Evolutionary conservation across 2,113 vertebrate species (phyloP).

Genomic region (Oryzias javanicus): DNA sequence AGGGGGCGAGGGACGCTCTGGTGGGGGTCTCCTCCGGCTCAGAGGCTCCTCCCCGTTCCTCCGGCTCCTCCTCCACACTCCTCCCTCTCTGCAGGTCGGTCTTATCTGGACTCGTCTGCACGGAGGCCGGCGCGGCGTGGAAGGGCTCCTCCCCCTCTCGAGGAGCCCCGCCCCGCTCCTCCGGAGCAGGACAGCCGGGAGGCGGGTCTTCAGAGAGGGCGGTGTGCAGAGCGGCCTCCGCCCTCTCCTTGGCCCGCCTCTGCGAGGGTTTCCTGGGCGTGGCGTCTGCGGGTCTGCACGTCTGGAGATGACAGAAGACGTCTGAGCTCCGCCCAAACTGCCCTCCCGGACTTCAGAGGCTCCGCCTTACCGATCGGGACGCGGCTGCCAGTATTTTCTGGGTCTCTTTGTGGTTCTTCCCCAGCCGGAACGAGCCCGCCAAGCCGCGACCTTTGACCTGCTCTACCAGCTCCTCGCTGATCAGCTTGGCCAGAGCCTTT

Average conservation of each 20-base stretch:
- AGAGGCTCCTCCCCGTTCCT: constrained; percentile 9
- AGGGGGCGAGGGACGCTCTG: constrained; percentile 71
- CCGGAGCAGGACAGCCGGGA: constrained; percentile 3
- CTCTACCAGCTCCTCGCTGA: constrained; percentile 86
- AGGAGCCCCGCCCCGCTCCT: constrained; percentile 17
- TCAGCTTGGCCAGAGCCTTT: constrained; percentile 86
- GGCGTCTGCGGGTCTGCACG: constrained; percentile 39
- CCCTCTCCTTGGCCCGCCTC: constrained; percentile 66
- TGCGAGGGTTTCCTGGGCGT: constrained; percentile 66
- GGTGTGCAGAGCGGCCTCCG: constrained; percentile 55
- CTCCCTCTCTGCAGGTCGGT: neutral
- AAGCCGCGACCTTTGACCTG: constrained; percentile 94
- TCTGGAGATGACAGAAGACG: constrained; percentile 40
- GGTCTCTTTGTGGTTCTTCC: constrained; percentile 92
- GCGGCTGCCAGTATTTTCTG: constrained; percentile 72
- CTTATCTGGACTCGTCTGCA: constrained; percentile 24
- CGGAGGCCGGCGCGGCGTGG: neutral
- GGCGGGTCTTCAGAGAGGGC: constrained; percentile 52
- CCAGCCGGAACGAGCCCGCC: constrained; percentile 91
- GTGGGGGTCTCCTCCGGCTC: constrained; percentile 40
- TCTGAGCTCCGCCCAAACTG: neutral
- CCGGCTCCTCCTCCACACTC: neutral
- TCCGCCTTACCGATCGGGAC: constrained; percentile 81
- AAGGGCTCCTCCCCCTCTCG: constrained; percentile 13
- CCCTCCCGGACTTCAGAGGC: neutral